These are phyloP conservation scores for Nematolebias whitei DNA, from an alignment of 2,113 vertebrate species.

Conservation along the genomic window DNA sequence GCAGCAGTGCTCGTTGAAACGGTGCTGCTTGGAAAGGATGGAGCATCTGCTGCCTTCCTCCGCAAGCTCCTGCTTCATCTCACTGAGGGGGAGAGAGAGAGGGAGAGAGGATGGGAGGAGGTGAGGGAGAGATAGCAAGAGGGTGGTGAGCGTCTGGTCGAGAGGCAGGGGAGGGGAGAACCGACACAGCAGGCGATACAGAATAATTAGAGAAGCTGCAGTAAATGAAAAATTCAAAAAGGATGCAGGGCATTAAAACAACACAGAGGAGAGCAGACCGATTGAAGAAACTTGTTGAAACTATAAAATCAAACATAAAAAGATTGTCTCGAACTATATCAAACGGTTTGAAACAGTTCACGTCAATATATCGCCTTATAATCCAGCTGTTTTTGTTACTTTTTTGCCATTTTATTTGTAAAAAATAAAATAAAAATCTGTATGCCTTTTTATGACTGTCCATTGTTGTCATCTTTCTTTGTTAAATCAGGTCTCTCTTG, in stretches of 20 bases:
- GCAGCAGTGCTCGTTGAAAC: slow-evolving; percentile 95
- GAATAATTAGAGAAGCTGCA: slow-evolving; percentile 59
- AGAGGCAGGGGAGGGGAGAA: slow-evolving; percentile 51
- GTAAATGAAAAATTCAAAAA: slow-evolving; percentile 46
- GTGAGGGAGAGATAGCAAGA: slow-evolving; percentile 22
- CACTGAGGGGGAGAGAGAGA: slow-evolving; percentile 76
- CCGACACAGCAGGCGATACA: slow-evolving; percentile 36
- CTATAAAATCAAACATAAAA: too few relatives aligned
- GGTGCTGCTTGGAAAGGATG: slow-evolving; percentile 91
- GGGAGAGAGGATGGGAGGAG: slow-evolving; percentile 21
- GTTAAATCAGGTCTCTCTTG: too few relatives aligned
- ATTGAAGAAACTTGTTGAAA: too few relatives aligned
- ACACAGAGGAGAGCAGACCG: slow-evolving; percentile 8
- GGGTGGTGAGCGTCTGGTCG: slow-evolving; percentile 56
- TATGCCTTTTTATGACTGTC: too few relatives aligned
- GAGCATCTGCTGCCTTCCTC: slow-evolving; percentile 94
- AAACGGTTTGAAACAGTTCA: too few relatives aligned
- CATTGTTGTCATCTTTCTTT: too few relatives aligned
- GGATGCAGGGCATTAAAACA: slow-evolving; percentile 15
- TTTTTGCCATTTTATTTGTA: too few relatives aligned
- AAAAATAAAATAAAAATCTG: too few relatives aligned
- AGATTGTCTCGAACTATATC: too few relatives aligned
- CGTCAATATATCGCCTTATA: too few relatives aligned
- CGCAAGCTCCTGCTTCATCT: slow-evolving; percentile 94
- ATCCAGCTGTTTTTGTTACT: too few relatives aligned